These are phyloP conservation scores for Dendrocincla tyrannina DNA, from an alignment of 2,797 vertebrate genomes.

Conservation along the genomic window DNA sequence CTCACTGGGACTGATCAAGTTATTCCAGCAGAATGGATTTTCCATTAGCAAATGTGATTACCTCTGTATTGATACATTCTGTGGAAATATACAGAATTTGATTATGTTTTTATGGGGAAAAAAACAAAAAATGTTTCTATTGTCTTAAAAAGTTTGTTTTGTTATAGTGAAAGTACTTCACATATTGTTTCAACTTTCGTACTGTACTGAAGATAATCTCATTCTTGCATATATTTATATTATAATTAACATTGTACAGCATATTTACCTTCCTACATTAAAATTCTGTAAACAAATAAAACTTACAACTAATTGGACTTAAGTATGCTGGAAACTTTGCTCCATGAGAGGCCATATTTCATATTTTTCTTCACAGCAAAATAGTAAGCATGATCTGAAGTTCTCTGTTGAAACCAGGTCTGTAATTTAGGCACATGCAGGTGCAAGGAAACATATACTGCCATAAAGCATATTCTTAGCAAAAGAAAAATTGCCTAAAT, in stretches of 20 bases:
- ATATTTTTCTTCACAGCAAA: background rate
- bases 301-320: background rate
- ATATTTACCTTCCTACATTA: background rate
- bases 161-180: background rate
- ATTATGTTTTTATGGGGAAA: background rate
- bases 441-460: background rate
- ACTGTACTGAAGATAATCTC: background rate
- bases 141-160: background rate
- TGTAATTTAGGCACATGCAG: background rate
- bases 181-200: background rate
- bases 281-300: background rate
- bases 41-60: conserved; percentile 39
- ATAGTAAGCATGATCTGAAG: background rate
- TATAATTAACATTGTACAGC: background rate
- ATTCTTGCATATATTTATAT: background rate
- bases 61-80: background rate
- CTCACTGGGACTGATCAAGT: background rate
- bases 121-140: background rate
- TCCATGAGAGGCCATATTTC: background rate
- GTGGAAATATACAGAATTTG: background rate
- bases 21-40: conserved; percentile 6
- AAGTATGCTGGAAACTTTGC: background rate
- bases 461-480: background rate
- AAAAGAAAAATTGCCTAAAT: background rate
- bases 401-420: background rate